Base-by-base conservation (phyloP, 2,888 invertebrate species). In the Drosophila birchii region DNA sequence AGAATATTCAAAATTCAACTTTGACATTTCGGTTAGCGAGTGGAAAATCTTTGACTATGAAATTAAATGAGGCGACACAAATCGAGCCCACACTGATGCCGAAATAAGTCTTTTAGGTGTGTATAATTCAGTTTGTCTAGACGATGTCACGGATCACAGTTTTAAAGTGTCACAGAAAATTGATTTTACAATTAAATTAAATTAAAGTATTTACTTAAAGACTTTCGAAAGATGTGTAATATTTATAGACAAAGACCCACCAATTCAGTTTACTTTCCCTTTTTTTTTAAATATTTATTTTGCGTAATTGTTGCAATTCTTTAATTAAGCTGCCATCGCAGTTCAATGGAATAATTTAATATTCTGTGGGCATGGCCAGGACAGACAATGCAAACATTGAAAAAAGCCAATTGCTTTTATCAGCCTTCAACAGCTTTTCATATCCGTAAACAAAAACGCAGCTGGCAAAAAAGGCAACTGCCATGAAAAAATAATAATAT, bases 11-110 rank as follows among this genome's bases (percentile, higher is more conserved):
- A 36, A 72, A 62, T 58, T 72, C 36, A 79, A 78, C 86, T 85
- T 79, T 82, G 79, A 79, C 82, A 78, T 82, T 85, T 63, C 6
- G 18, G 16, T 58, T 39, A 41, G 70, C 51, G 55, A 29, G n/a
- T 23, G 67, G 70, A 41, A 77, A 78, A 80, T 73, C 57, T 72
- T 32, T 59, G 79, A 23, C 62, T 62, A 32, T 57, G 39, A 63
- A 45, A 55, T 62, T 39, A 57, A 64, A 58, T 75, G 53, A 75
- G 77, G 67, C 69, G 60, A 39, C 23, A 45, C 57, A n/a, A 54
- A 49, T 51, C 32, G 39, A 44, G 20, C 82, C 85, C 77, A 85
- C 82, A 54, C 49, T 57, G 38, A 38, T 57, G 60, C 47, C 16
- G 51, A 20, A 20, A 23, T n/a, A 38, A 47, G 56, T 55, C 66